Evolutionary conservation across 2,113 vertebrate species (phyloP).

Genomic region (Myanophis thanlyinensis): DNA sequence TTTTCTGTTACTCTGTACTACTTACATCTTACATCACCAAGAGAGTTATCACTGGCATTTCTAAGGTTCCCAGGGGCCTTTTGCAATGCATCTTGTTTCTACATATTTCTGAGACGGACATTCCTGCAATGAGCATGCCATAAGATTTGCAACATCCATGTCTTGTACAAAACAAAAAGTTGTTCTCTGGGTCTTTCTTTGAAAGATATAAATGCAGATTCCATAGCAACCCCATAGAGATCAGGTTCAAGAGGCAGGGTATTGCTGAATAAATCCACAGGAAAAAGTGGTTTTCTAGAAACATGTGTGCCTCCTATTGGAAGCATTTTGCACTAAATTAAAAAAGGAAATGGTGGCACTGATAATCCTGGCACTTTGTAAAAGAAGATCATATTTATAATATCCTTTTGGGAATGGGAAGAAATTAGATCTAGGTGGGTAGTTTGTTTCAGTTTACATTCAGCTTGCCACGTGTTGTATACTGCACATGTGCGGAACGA

Average conservation of each 20-base stretch:
- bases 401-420: neutral
- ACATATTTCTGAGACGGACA: slow-evolving; percentile 30
- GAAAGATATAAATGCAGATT: neutral
- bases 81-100: neutral
- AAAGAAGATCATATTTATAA: neutral
- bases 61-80: slow-evolving; percentile 29
- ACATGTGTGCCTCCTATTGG: neutral
- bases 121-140: slow-evolving; percentile 10
- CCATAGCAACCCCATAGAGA: neutral
- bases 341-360: neutral
- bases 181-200: neutral
- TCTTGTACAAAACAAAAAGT: neutral
- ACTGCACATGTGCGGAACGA: no score
- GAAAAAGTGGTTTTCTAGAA: neutral
- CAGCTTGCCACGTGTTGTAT: no score
- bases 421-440: neutral
- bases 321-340: neutral
- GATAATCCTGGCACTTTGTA: neutral
- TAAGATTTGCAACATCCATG: neutral
- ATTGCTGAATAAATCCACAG: neutral
- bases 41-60: slow-evolving; percentile 30
- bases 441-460: neutral
- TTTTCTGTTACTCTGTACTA: slow-evolving; percentile 38
- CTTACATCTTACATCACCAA: slow-evolving; percentile 56
- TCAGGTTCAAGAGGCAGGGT: neutral